Base-by-base conservation (phyloP, 2,113 vertebrate species). In the Scomber japonicus region DNA sequence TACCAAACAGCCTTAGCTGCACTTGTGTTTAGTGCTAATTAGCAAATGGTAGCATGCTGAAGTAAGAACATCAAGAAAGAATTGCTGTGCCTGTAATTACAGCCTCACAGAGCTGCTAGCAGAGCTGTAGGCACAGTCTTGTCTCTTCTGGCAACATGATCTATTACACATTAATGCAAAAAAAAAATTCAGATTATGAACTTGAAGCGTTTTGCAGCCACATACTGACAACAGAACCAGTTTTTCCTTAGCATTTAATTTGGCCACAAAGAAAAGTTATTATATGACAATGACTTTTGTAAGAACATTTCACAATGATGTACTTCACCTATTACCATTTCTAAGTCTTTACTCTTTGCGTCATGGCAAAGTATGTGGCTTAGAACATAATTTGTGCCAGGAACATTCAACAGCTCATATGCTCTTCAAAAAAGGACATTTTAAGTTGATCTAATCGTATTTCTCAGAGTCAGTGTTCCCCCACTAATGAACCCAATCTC, bases 371-470 rank as follows among this genome's bases (percentile, higher is more conserved):
- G 50, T 46, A 8, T 12, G 44, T 50, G 57, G 11, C 53, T 73
- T 17, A 69, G 16, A 55, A 51, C n/a, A 57, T 21, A 0, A 54
- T 50, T 71, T 76, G 48, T 60, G 15, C 48, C 68, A 64, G 56
- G 35, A 77, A 63, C 53, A 14, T 9, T 66, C 35, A 49, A 53
- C 21, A 46, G 48, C 46, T 72, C 19, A 53, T 57, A 50, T 0
- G 0, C 3, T 35, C 46, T 64, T 60, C 13, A 68, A 72, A 81
- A 24, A 55, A 27, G 35, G 53, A 65, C 30, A 62, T 51, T 53
- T 27, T 40, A 17, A 81, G 45, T 48, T 49, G 49, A 67, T 63
- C 54, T 80, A 75, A 81, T 82, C 68, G 14, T 30, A 30, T 59
- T 75, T 71, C 57, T 73, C 48, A 19, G 40, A 76, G 50, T 53